Evolutionary conservation across 2,888 invertebrate genomes (phyloP).

Genomic region (Cheilosia urbana): DNA sequence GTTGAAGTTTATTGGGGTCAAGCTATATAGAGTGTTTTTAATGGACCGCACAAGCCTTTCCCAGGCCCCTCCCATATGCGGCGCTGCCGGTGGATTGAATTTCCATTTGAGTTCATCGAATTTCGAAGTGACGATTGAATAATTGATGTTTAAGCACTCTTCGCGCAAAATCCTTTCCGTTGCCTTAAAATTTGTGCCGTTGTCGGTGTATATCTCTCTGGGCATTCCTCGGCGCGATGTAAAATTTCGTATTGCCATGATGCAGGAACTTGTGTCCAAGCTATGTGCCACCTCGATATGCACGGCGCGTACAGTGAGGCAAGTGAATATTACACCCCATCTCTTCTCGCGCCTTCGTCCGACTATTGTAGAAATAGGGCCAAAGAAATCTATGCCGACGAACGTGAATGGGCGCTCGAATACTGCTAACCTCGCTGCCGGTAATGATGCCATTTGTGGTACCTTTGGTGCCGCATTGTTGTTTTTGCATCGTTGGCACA

Average conservation of each 20-base stretch:
- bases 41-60: constrained; percentile 66
- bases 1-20: constrained; percentile 56
- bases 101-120: constrained; percentile 65
- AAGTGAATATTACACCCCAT: constrained; percentile 70
- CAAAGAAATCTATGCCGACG: constrained; percentile 74
- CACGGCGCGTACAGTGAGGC: constrained; percentile 68
- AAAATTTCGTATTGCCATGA: constrained; percentile 66
- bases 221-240: constrained; percentile 63
- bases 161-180: constrained; percentile 31
- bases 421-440: constrained; percentile 53
- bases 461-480: constrained; percentile 17
- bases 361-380: constrained; percentile 59
- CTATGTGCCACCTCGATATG: constrained; percentile 72
- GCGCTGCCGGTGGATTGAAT: constrained; percentile 63
- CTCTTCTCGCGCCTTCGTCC: constrained; percentile 56
- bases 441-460: constrained; percentile 69
- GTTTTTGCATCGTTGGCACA: constrained; percentile 70
- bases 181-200: constrained; percentile 57
- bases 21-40: constrained; percentile 40
- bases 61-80: constrained; percentile 70
- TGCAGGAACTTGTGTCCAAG: constrained; percentile 67
- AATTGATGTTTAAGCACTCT: constrained; percentile 32
- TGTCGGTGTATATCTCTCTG: constrained; percentile 63
- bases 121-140: constrained; percentile 19
- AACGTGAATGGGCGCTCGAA: constrained; percentile 71